These are phyloP conservation scores for Grammomys dolichurus DNA, from an alignment of 2,113 vertebrate species.

Conservation along the genomic window DNA sequence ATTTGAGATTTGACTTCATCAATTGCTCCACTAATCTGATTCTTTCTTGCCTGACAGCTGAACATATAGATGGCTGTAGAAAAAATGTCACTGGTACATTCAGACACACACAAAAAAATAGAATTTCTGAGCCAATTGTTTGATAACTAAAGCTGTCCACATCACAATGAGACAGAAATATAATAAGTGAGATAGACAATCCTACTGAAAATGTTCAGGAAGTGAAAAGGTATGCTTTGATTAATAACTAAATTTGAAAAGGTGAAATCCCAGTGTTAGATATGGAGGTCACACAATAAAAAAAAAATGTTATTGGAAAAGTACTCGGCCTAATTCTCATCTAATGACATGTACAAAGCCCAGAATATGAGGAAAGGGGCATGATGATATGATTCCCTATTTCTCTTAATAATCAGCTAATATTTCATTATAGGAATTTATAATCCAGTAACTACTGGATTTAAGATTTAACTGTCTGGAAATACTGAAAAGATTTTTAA, in stretches of 20 bases:
- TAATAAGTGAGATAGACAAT: background rate
- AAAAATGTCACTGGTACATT: slow-evolving; percentile 70
- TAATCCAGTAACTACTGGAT: background rate
- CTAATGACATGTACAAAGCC: background rate
- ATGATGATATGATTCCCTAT: background rate
- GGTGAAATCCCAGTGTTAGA: background rate
- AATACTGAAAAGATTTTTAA: background rate
- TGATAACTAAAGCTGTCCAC: slow-evolving; percentile 23
- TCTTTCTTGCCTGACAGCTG: slow-evolving; percentile 25
- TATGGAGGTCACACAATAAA: background rate
- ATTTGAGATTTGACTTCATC: slow-evolving; percentile 57
- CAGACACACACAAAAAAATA: slow-evolving; percentile 28
- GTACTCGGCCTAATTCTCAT: background rate
- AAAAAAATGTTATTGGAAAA: background rate
- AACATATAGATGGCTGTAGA: background rate
- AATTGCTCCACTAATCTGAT: slow-evolving; percentile 65
- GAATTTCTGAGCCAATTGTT: slow-evolving; percentile 55
- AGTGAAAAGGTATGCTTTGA: background rate
- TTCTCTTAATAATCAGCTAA: background rate
- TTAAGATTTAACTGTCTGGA: background rate
- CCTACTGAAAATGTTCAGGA: slow-evolving; percentile 38
- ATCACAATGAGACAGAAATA: background rate
- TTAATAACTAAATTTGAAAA: slow-evolving; percentile 43
- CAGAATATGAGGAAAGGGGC: background rate
- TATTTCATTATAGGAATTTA: background rate